Base-by-base conservation (phyloP, 2,888 invertebrate species). In the Creontiades dilutus region DNA sequence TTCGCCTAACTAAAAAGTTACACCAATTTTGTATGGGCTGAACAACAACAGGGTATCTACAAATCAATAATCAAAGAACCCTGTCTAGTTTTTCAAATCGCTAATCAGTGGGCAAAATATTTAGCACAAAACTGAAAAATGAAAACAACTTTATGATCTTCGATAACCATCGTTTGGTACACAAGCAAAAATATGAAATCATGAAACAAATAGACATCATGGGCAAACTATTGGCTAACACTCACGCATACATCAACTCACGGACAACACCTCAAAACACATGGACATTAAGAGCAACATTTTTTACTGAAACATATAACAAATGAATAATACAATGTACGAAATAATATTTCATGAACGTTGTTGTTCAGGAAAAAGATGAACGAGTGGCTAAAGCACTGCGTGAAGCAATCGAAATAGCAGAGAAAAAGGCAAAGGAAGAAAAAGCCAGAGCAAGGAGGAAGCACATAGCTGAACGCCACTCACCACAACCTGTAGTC, bases 341-440 rank as follows among this genome's bases (percentile, higher is more conserved):
- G 11, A 52, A 11, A 52, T 52, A 4, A 37, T 37, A 37, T 4
- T 37, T 37, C 37, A 37, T 11, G 19, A 84, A 93, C 94, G 9
- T 78, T 78, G 78, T 78, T 46, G 46, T 78, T 46, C 94, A 95
- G 92, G 96, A 97, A 92, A 96, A 96, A 92, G 95, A 96, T 93
- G 95, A 96, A 91, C 94, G 95, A 68, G 96, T 97, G 93, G 95
- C 96, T 88, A 96, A 96, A 93, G 95, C 96, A 2, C 95, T 98
- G 93, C 95, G 96, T 92, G 95, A 96, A 92, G 97, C 97, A 0
- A 94, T 98, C 92, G 95, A 95, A 92, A 95, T 96, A 61, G 97
- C 97, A 0, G 96, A 96, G 92, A 94, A 94, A 89, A 93, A 93
- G 90, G 97, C 97, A 0, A 95, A 95, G 92, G 94, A 95, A 91